Conservation (phyloP, 2,113 vertebrate genomes). For the Dasyurus viverrinus region DNA sequence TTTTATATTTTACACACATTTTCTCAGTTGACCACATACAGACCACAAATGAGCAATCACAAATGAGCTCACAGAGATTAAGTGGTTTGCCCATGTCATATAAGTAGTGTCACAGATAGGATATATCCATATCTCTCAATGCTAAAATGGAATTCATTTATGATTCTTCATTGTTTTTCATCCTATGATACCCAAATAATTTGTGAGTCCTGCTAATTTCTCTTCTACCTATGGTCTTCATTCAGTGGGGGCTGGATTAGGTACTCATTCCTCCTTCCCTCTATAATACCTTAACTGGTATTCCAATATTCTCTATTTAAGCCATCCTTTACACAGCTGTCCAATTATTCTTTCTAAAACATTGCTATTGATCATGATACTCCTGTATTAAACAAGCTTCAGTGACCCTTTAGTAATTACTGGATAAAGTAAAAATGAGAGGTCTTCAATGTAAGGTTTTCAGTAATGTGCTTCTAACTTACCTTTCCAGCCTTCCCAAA, state of each 20-base stretch:
- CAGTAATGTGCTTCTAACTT: neutral
- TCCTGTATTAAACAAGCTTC: neutral
- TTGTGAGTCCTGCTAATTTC: neutral
- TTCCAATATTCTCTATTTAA: neutral
- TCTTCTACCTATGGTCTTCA: neutral
- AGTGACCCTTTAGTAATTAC: neutral
- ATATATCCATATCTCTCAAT: neutral
- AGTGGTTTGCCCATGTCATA: neutral
- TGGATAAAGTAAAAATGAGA: neutral
- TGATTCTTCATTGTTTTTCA: neutral
- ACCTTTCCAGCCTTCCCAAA: neutral
- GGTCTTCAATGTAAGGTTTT: neutral
- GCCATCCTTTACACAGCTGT: neutral
- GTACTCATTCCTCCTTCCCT: neutral
- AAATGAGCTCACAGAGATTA: neutral
- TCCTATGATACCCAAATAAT: neutral
- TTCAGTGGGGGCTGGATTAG: neutral
- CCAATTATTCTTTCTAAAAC: neutral
- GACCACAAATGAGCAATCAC: neutral
- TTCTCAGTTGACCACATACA: neutral
- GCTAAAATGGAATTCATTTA: neutral
- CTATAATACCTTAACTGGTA: neutral
- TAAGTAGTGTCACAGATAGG: neutral
- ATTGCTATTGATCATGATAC: neutral
- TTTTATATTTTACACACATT: neutral